phyloP scores from a whole-genome alignment of 2,888 invertebrate genomes.

The Hybos culiciformis region DNA sequence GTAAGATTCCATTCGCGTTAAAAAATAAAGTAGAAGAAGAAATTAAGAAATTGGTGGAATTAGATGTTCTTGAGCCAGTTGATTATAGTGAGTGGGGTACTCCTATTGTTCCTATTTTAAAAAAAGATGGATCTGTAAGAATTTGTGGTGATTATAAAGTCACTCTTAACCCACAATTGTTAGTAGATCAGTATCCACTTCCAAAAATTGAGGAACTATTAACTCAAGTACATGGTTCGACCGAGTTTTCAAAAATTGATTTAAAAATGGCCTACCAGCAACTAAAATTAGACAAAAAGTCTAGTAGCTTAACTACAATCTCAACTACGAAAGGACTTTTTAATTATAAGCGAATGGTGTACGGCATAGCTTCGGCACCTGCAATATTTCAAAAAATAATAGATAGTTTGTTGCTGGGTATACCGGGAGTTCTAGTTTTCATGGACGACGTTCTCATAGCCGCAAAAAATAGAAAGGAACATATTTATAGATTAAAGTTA shows the following conservation, averaged over 20 bases:
- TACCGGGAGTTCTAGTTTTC: slow-evolving; percentile 7
- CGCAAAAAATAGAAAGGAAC: slow-evolving; percentile 6
- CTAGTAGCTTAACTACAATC: slow-evolving; percentile 17
- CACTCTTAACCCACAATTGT: slow-evolving; percentile 3
- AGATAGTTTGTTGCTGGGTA: slow-evolving; percentile 19
- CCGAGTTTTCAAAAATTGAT: slow-evolving; percentile 25
- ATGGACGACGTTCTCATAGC: slow-evolving; percentile 21
- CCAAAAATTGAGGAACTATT: slow-evolving; percentile 8
- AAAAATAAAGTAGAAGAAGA: slow-evolving; percentile 6
- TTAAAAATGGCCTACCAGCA: slow-evolving; percentile 25
- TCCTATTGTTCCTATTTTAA: slow-evolving; percentile 7
- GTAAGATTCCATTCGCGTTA: slow-evolving; percentile 7
- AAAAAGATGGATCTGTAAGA: slow-evolving; percentile 7
- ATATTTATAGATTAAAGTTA: background rate
- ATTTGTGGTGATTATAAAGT: slow-evolving; percentile 9
- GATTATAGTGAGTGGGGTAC: slow-evolving; percentile 7
- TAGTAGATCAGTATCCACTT: slow-evolving; percentile 5
- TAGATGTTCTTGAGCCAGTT: slow-evolving; percentile 6
- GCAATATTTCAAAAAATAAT: slow-evolving; percentile 23
- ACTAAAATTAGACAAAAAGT: slow-evolving; percentile 19
- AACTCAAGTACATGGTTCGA: slow-evolving; percentile 15
- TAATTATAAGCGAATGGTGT: slow-evolving; percentile 16
- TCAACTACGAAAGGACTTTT: slow-evolving; percentile 15
- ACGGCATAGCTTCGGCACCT: slow-evolving; percentile 24
- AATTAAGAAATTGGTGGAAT: slow-evolving; percentile 4